Evolutionary conservation across 2,113 vertebrate species (phyloP).

Genomic region (Mola mola): DNA sequence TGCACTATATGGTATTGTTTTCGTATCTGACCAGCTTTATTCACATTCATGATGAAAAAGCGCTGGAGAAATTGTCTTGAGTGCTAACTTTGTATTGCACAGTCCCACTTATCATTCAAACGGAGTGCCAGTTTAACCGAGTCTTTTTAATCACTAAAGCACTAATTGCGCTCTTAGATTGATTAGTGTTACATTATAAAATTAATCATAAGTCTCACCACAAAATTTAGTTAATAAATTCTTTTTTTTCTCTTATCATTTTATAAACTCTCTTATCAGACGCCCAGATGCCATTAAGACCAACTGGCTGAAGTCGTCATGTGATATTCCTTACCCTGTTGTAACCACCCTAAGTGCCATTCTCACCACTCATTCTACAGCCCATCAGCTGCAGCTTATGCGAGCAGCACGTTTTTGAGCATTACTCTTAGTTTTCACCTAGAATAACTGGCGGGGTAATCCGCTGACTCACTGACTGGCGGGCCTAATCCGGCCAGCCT

Average conservation of each 20-base stretch:
- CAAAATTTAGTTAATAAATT: no score
- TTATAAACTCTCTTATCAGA: constrained; percentile 12
- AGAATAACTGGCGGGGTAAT: constrained; percentile 55
- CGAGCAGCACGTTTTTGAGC: constrained; percentile 46
- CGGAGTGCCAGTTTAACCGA: no score
- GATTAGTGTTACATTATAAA: no score
- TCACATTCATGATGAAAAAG: no score
- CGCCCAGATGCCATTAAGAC: constrained; percentile 42
- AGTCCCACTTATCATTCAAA: no score
- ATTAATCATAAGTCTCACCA: no score
- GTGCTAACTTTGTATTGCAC: no score
- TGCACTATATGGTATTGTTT: no score
- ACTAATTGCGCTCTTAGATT: no score
- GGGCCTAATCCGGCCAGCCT: constrained; percentile 53
- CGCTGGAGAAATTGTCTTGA: no score
- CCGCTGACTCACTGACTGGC: constrained; percentile 64
- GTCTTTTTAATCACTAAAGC: no score
- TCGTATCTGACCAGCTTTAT: no score
- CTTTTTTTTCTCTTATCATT: neutral
- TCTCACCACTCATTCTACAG: neutral
- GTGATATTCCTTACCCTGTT: constrained; percentile 52
- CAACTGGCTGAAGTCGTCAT: constrained; percentile 33
- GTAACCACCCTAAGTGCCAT: constrained; percentile 22
- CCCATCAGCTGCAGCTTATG: constrained; percentile 25
- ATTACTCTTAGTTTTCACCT: constrained; percentile 55